These are phyloP conservation scores for Acrocephalus scirpaceus DNA, from an alignment of 2,797 vertebrate genomes.

Conservation along the genomic window DNA sequence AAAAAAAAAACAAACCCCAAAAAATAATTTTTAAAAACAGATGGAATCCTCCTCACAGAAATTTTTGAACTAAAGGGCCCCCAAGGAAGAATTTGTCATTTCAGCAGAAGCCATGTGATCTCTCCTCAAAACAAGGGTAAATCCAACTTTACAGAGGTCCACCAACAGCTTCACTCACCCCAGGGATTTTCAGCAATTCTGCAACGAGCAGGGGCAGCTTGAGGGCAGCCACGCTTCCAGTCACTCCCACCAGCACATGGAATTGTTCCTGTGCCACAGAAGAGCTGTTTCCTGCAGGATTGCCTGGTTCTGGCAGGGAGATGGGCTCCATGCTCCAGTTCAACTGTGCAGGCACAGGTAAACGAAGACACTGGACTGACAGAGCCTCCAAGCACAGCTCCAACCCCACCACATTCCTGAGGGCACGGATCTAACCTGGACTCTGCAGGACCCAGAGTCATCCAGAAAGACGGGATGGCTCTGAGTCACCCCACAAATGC, in stretches of 20 bases:
- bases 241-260: slow-evolving; percentile 87
- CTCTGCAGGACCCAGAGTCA: background rate
- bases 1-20: background rate
- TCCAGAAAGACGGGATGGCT: background rate
- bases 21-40: background rate
- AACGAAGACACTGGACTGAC: background rate
- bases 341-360: background rate
- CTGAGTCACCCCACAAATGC: background rate
- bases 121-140: background rate
- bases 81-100: background rate
- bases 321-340: slow-evolving; percentile 14
- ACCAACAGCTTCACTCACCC: slow-evolving; percentile 76
- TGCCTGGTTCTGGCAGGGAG: background rate
- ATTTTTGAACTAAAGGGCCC: background rate
- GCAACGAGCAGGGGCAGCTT: slow-evolving; percentile 87
- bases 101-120: background rate
- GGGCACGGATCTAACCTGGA: accelerated
- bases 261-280: background rate
- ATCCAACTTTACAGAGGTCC: background rate
- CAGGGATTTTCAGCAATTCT: slow-evolving; percentile 83
- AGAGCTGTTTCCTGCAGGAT: background rate
- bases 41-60: background rate
- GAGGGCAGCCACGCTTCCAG: slow-evolving; percentile 92
- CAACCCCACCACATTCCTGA: accelerated
- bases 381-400: background rate